Percentiles rank a stretch among this genome's conserved stretches.
Evolutionary conservation across 2,113 vertebrate species (phyloP).

Genomic region (rat (Rattus norvegicus)): DNA sequence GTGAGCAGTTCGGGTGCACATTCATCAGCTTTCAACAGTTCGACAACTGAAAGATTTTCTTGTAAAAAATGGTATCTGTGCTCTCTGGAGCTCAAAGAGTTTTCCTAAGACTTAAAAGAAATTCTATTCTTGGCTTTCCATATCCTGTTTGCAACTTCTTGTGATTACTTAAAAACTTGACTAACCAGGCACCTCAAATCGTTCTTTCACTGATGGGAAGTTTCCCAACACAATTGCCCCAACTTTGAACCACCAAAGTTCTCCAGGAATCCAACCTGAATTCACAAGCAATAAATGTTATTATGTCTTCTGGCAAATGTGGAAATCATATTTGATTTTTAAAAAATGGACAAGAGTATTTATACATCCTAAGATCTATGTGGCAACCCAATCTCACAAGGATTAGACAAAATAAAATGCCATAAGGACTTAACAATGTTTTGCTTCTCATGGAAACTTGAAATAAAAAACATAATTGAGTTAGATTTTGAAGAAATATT

Average conservation of each 20-base stretch:
- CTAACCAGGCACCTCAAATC: background rate
- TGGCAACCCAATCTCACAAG: constrained; percentile 19
- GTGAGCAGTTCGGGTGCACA: background rate
- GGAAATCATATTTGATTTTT: background rate
- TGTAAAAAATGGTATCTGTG: background rate
- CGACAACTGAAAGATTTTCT: constrained; percentile 4
- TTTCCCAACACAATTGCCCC: background rate
- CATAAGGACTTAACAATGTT: constrained; percentile 6
- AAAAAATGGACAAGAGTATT: constrained; percentile 32
- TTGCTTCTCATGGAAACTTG: constrained; percentile 46
- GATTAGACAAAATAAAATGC: constrained; percentile 33
- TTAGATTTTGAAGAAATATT: constrained; percentile 56
- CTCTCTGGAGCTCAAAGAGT: constrained; percentile 42
- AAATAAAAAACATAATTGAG: constrained; percentile 48
- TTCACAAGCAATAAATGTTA: background rate
- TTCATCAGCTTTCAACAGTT: constrained; percentile 64
- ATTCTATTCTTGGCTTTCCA: constrained; percentile 53
- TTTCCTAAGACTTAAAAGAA: constrained; percentile 59
- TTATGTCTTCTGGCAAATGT: background rate
- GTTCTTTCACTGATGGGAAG: background rate
- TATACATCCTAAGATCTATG: constrained; percentile 2
- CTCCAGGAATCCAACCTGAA: constrained; percentile 3
- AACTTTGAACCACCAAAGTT: background rate
- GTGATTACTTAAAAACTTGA: constrained; percentile 13
- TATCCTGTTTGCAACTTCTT: constrained; percentile 18